Percentiles rank a stretch among this genome's conserved stretches.
Evolutionary conservation across 2,888 invertebrate genomes (phyloP).

Genomic region (Limenitis camilla): DNA sequence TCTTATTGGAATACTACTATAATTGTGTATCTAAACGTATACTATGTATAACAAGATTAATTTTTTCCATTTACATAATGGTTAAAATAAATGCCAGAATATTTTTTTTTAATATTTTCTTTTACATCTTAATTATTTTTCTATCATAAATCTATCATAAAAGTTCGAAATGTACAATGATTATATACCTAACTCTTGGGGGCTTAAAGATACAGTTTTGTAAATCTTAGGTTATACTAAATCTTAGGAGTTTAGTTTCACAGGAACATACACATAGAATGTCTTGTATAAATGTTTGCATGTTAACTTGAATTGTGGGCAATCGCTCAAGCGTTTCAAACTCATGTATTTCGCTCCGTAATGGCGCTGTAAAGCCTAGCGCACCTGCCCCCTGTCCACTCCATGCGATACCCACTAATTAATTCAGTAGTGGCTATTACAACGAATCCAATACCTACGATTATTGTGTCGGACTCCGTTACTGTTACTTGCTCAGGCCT

Average conservation of each 20-base stretch:
- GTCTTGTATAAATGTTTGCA: constrained; percentile 8
- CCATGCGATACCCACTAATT: constrained; percentile 54
- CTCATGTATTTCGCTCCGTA: constrained; percentile 46
- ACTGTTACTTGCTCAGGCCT: constrained; percentile 28
- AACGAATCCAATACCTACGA: constrained; percentile 48
- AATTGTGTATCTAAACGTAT: no score
- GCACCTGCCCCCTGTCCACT: constrained; percentile 50
- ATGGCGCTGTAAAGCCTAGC: constrained; percentile 56
- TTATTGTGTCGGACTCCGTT: constrained; percentile 42
- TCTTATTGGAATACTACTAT: no score
- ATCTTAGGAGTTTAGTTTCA: no score
- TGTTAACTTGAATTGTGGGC: constrained; percentile 31
- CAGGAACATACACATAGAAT: neutral
- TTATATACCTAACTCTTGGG: constrained; percentile 20
- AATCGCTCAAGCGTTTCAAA: constrained; percentile 50
- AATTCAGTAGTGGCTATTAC: constrained; percentile 59
- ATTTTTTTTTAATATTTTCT: no score
- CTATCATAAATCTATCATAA: no score
- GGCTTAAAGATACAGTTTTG: neutral
- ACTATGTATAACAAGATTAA: no score
- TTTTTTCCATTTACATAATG: no score
- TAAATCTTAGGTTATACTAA: no score
- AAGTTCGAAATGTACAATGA: no score
- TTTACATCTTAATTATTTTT: no score
- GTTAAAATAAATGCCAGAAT: no score